Evolutionary conservation across 2,888 invertebrate species (phyloP).

Genomic region (Synergus japonicus): DNA sequence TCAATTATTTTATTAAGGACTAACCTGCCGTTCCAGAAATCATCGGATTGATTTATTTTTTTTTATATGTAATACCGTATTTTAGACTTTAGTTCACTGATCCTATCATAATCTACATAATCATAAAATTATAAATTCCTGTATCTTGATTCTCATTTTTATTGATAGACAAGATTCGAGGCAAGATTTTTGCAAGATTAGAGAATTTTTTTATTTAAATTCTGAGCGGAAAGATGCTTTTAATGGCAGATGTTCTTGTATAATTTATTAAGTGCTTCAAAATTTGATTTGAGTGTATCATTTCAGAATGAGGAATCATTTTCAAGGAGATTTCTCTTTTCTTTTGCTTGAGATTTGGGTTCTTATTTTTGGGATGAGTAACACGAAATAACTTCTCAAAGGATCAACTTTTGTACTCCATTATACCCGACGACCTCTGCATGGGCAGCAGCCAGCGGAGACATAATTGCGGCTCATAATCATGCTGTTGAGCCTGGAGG

Average conservation of each 20-base stretch:
- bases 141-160: background rate
- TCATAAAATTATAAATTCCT: background rate
- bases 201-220: background rate
- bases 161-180: background rate
- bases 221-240: background rate
- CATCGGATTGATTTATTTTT: conserved; percentile 20
- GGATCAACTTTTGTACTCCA: conserved; percentile 57
- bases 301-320: conserved; percentile 26
- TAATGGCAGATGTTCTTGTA: background rate
- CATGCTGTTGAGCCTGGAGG: conserved; percentile 64
- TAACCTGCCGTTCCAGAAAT: conserved; percentile 34
- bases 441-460: conserved; percentile 68
- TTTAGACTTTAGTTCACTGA: conserved; percentile 5
- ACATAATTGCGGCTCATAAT: conserved; percentile 75
- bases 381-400: conserved; percentile 20
- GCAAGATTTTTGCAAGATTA: no score
- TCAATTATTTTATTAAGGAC: conserved; percentile 39
- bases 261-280: background rate
- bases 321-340: background rate
- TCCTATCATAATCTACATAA: background rate
- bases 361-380: conserved; percentile 14
- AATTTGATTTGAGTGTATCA: conserved; percentile 16
- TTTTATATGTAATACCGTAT: conserved; percentile 1
- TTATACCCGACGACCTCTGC: conserved; percentile 68
- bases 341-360: background rate